These are phyloP conservation scores for Trematocara zebra DNA, from an alignment of 2,113 vertebrate genomes.

Conservation along the genomic window DNA sequence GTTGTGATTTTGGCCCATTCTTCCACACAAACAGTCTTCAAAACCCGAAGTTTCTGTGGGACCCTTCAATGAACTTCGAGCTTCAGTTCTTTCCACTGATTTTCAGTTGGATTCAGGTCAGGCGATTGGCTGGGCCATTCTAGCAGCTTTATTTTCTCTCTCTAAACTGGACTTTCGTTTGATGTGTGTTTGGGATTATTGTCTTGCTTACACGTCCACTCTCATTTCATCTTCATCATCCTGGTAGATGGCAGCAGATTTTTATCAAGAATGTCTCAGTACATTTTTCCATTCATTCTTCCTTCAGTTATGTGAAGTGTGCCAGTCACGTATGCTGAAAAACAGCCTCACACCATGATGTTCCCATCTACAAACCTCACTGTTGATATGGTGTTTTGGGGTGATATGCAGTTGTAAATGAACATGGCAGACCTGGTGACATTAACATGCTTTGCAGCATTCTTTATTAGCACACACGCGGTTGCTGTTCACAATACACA, in stretches of 20 bases:
- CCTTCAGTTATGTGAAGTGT: not conserved
- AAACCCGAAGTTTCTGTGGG: not conserved
- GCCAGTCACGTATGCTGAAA: not conserved
- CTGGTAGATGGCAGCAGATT: not conserved
- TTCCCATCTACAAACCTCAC: not conserved
- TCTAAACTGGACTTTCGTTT: not conserved
- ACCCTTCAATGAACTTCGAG: not conserved
- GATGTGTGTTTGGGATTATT: not conserved
- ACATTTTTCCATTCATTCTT: not conserved
- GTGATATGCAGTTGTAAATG: not conserved
- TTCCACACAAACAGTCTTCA: not conserved
- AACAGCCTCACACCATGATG: not conserved
- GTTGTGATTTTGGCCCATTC: not conserved
- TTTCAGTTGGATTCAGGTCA: not conserved
- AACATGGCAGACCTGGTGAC: not conserved
- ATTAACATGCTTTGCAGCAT: not conserved
- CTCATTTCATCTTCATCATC: not conserved
- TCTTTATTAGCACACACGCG: not conserved
- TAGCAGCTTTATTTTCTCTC: not conserved
- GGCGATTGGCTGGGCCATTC: not conserved
- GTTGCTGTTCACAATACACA: not conserved
- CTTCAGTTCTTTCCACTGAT: not conserved
- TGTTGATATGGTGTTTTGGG: not conserved
- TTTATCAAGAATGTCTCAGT: not conserved
- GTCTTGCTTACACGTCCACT: not conserved